These are phyloP conservation scores for Peromyscus maniculatus DNA, from an alignment of 2,113 vertebrate genomes.

Conservation along the genomic window DNA sequence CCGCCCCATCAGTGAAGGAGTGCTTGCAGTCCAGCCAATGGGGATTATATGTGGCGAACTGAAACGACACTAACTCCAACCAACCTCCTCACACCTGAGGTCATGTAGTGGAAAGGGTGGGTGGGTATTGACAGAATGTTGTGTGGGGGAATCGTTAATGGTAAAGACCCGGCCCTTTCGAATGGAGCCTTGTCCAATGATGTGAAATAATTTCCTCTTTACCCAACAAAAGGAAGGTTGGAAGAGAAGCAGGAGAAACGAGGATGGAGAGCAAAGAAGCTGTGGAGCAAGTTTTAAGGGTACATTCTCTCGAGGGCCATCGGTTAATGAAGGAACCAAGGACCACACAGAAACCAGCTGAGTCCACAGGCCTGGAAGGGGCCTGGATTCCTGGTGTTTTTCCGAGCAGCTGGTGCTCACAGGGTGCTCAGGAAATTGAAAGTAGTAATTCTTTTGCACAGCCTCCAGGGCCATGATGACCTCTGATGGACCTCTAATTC, in stretches of 20 bases:
- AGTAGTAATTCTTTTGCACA: background rate
- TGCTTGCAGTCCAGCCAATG: background rate
- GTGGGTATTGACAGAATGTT: fast-evolving
- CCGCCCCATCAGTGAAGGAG: slow-evolving; percentile 1
- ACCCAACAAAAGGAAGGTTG: background rate
- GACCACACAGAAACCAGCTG: background rate
- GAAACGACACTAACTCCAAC: slow-evolving; percentile 41
- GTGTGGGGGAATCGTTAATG: background rate
- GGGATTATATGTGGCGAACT: background rate
- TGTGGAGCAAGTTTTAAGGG: background rate
- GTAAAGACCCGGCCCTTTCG: background rate
- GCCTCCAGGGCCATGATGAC: background rate
- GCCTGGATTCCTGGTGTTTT: background rate
- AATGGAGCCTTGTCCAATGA: background rate
- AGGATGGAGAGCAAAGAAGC: too few species aligned
- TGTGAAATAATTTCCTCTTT: background rate
- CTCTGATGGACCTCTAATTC: background rate
- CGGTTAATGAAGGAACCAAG: background rate
- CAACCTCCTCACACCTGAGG: slow-evolving; percentile 62
- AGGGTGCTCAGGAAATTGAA: background rate
- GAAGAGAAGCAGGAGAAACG: background rate
- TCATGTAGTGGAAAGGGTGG: background rate
- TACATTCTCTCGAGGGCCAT: background rate
- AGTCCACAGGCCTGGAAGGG: background rate
- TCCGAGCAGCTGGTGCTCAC: background rate